Evolutionary conservation across 2,797 vertebrate genomes (phyloP).

Genomic region (Diglossa cyanea): DNA sequence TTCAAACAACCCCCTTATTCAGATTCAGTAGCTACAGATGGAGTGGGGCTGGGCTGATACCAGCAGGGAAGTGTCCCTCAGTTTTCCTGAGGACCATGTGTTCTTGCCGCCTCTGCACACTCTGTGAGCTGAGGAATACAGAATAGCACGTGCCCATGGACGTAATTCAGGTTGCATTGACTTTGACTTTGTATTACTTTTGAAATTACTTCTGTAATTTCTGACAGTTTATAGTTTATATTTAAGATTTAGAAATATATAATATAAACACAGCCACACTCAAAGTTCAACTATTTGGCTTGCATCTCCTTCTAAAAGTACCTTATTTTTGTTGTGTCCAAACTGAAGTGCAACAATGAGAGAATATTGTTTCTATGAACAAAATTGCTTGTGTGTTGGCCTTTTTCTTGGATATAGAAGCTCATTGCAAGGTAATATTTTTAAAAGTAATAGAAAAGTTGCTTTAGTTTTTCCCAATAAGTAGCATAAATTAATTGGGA

Average conservation of each 20-base stretch:
- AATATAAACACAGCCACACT: background rate
- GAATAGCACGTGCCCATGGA: rapidly evolving
- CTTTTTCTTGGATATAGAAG: background rate
- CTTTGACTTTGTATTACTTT: background rate
- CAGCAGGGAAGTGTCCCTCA: background rate
- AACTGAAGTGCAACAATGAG: background rate
- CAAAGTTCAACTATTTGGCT: background rate
- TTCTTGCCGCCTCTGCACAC: background rate
- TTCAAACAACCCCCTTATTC: background rate
- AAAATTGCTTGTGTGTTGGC: background rate
- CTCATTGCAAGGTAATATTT: background rate
- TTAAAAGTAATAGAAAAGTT: background rate
- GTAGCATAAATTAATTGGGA: background rate
- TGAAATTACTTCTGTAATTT: background rate
- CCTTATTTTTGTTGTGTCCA: background rate
- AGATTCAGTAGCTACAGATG: background rate
- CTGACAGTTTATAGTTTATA: background rate
- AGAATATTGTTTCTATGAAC: background rate
- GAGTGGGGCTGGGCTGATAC: background rate
- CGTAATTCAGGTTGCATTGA: background rate
- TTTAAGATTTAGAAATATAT: background rate
- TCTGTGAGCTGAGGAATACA: background rate
- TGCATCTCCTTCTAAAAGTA: background rate
- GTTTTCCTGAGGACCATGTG: background rate
- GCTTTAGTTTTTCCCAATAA: background rate